Conservation (phyloP, 2,888 invertebrate genomes). For the Psococerastis gibbosa region DNA sequence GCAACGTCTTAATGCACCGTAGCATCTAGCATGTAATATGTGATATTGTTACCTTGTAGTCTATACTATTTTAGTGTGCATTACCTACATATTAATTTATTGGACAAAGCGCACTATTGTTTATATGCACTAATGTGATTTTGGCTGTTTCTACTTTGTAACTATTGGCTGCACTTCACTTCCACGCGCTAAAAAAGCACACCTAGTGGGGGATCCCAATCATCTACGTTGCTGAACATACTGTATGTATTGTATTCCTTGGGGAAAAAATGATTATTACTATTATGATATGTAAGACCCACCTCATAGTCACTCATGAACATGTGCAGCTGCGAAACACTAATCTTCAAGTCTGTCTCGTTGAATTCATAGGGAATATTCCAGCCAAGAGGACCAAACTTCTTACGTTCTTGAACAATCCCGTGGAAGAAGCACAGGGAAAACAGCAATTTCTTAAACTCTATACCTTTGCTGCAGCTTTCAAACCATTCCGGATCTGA, state of each 20-base stretch:
- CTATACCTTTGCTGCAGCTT: slow-evolving; percentile 49
- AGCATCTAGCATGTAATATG: too few species aligned
- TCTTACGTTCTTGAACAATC: slow-evolving; percentile 71
- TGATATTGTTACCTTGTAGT: too few species aligned
- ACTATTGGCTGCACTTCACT: too few species aligned
- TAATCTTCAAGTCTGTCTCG: slow-evolving; percentile 81
- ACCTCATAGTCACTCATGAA: slow-evolving; percentile 62
- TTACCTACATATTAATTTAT: too few species aligned
- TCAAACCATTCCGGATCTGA: slow-evolving; percentile 77
- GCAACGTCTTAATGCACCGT: too few species aligned
- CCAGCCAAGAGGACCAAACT: slow-evolving; percentile 90
- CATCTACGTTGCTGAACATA: too few species aligned
- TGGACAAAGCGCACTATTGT: not conserved
- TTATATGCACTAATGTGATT: too few species aligned
- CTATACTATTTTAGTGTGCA: too few species aligned
- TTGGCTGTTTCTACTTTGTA: too few species aligned
- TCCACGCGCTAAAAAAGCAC: too few species aligned
- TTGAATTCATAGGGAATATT: slow-evolving; percentile 92
- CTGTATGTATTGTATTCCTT: not conserved
- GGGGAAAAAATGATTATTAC: not conserved
- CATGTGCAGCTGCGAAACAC: slow-evolving; percentile 73
- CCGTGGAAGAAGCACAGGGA: slow-evolving; percentile 90
- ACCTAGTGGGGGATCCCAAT: too few species aligned
- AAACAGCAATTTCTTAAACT: slow-evolving; percentile 71
- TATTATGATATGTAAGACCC: too few species aligned